Percentiles rank a stretch among this genome's conserved stretches.
Evolutionary conservation across 2,888 invertebrate species (phyloP).

Genomic region (Amphipoea oculea): DNA sequence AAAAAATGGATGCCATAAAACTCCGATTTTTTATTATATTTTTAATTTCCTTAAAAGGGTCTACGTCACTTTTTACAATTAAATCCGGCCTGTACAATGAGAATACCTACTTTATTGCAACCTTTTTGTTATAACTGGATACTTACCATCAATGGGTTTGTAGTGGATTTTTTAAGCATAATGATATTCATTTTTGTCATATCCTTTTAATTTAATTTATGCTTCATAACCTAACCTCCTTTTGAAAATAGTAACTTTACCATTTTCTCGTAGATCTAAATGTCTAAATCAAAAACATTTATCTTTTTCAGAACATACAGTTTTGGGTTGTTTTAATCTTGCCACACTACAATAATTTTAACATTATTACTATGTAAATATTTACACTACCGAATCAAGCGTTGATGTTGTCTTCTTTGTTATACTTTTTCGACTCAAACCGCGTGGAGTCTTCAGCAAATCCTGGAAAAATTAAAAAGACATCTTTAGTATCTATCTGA

Average conservation of each 20-base stretch:
- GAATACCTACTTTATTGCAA: neutral
- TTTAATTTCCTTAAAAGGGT: neutral
- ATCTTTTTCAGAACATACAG: constrained; percentile 6
- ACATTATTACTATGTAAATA: neutral
- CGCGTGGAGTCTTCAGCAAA: constrained; percentile 70
- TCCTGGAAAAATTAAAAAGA: constrained; percentile 68
- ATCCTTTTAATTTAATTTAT: neutral
- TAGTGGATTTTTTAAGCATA: neutral
- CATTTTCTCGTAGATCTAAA: neutral
- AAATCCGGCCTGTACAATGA: neutral
- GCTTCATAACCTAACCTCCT: too few species aligned
- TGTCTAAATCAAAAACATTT: constrained; percentile 1
- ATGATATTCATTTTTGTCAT: neutral
- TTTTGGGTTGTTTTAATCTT: constrained; percentile 1
- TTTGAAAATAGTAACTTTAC: neutral
- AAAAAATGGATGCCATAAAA: neutral
- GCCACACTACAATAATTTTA: neutral
- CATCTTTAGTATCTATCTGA: too few species aligned
- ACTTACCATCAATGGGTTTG: neutral
- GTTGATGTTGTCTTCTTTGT: constrained; percentile 33
- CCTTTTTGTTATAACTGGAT: constrained; percentile 9
- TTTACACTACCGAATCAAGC: constrained; percentile 40
- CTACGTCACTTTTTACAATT: neutral
- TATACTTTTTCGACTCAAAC: constrained; percentile 43
- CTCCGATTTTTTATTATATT: neutral